These are phyloP conservation scores for Melieria crassipennis DNA, from an alignment of 2,888 invertebrate genomes.

Conservation along the genomic window DNA sequence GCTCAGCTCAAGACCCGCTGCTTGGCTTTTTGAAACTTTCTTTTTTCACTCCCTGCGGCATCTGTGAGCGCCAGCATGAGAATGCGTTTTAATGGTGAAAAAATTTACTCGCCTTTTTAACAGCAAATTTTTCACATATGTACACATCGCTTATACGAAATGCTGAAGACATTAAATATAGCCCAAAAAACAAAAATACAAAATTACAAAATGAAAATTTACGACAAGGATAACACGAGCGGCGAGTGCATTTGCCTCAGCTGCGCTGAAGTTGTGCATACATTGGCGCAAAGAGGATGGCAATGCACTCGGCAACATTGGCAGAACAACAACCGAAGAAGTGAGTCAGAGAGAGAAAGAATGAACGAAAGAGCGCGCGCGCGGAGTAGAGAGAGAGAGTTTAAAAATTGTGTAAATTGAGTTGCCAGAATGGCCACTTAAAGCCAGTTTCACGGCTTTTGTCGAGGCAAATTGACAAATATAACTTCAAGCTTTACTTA, in stretches of 20 bases:
- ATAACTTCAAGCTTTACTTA: no score
- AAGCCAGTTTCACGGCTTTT: no score
- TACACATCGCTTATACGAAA: no score
- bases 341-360: background rate
- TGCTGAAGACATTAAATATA: no score
- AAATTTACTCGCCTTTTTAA: conserved; percentile 12
- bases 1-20: no score
- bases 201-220: conserved; percentile 10
- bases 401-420: no score
- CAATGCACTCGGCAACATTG: background rate
- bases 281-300: conserved; percentile 16
- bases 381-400: background rate
- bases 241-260: conserved; percentile 23
- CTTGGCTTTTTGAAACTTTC: no score
- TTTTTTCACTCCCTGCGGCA: no score
- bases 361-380: background rate
- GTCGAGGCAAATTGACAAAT: no score
- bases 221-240: conserved; percentile 31
- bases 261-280: background rate
- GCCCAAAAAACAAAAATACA: background rate
- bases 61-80: no score
- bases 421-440: no score
- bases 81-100: conserved; percentile 8
- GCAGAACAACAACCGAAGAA: background rate
- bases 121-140: no score